A percentile compares a stretch with the other conserved stretches of the same genome.
Conservation (phyloP, 2,888 invertebrate genomes). For the Asteroscopus sphinx region DNA sequence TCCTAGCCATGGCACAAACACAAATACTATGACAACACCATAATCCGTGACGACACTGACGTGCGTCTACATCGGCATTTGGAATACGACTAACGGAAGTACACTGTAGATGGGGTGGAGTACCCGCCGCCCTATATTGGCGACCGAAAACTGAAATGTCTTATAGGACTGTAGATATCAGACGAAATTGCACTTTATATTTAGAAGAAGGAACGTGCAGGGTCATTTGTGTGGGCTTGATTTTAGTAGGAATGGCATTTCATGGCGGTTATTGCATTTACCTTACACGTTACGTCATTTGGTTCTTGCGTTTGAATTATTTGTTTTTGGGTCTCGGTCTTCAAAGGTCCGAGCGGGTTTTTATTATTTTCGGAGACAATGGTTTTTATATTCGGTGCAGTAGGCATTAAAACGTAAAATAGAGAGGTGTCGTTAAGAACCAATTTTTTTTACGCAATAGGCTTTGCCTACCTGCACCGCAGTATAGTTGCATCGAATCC, state of each 20-base stretch:
- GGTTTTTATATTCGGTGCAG: constrained; percentile 23
- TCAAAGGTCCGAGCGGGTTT: constrained; percentile 25
- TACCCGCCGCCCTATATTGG: constrained; percentile 76
- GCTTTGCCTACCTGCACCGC: background rate
- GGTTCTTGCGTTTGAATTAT: constrained; percentile 48
- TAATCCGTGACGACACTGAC: constrained; percentile 52
- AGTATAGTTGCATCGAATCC: background rate
- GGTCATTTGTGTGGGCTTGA: constrained; percentile 35
- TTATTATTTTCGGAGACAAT: constrained; percentile 34
- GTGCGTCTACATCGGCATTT: constrained; percentile 64
- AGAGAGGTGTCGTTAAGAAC: background rate
- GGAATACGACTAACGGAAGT: constrained; percentile 73
- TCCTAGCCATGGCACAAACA: constrained; percentile 80
- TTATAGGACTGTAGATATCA: constrained; percentile 56
- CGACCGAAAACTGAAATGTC: constrained; percentile 62
- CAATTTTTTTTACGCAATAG: background rate
- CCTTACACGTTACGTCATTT: constrained; percentile 57
- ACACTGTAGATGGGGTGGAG: constrained; percentile 65
- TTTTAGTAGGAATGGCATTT: constrained; percentile 50
- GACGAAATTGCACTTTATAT: constrained; percentile 53
- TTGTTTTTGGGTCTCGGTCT: constrained; percentile 39
- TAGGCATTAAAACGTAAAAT: constrained; percentile 1
- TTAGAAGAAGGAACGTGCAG: constrained; percentile 39
- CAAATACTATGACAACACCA: constrained; percentile 64
- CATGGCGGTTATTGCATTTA: constrained; percentile 66